Evolutionary conservation across 2,888 invertebrate species (phyloP), one percentile per base, ranked within the genome.

Genomic region (Glyphotaelius pellucidus): DNA sequence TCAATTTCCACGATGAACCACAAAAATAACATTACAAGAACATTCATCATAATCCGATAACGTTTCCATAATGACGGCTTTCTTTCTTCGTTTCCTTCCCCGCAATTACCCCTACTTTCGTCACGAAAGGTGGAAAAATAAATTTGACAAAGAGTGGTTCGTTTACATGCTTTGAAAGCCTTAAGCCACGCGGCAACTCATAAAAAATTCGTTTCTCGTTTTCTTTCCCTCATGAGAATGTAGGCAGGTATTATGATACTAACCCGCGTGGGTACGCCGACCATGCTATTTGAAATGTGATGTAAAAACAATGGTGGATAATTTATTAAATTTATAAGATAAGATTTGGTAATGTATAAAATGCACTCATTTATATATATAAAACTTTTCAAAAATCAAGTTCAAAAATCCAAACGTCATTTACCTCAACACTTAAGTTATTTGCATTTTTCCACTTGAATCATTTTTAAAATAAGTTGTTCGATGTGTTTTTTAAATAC

Each of bases 121-220:
- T 67, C 67, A 67, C 67, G 25, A 67, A 67, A 67, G 67, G 31
- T 25, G 32, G 83, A 32, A 35, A 83, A 83, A 83, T 83, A 83
- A 83, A 83, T 83, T 83, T 83, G 67, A 83, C 83, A 83, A 83
- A 83, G 83, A n/a, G 83, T 83, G 38, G 83, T 83, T 83, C 83
- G 83, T 32, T 83, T 32, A 35, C 83, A 83, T 86, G 86, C 86
- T 30, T 86, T 30, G 38, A 85, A 30, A n/a, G 86, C 25, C 42
- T 25, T n/a, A 25, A 38, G 38, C 38, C 86, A 30, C 38, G 31
- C 42, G 47, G 47, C 47, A 86, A 42, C 86, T 86, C 86, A 86
- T 86, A 86, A 86, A n/a, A 86, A 86, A 86, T 86, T 86, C 86
- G 14, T 42, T 86, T 42, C 42, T 42, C 38, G 86, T 86, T 35